A percentile compares a stretch with the other conserved stretches of the same genome.
These are phyloP conservation scores for Idaea biselata DNA, from an alignment of 2,888 invertebrate species.

Conservation along the genomic window DNA sequence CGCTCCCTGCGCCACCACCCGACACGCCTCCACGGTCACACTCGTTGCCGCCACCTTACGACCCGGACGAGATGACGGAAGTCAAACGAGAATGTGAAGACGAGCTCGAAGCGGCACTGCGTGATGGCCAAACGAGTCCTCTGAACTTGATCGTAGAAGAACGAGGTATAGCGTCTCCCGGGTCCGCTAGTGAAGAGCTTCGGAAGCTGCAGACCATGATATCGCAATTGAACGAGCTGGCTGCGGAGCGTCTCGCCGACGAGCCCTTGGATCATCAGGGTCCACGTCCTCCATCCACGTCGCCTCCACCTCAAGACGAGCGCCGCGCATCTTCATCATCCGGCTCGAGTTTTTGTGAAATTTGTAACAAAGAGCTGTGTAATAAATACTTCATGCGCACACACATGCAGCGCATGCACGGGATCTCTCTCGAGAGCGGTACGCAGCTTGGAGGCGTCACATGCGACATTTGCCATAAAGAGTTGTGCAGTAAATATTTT, in stretches of 20 bases:
- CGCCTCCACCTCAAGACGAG: conserved; percentile 68
- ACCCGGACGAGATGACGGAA: conserved; percentile 59
- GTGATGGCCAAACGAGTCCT: conserved; percentile 86
- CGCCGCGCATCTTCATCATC: conserved; percentile 82
- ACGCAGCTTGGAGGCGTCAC: conserved; percentile 96
- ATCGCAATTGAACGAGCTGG: conserved; percentile 90
- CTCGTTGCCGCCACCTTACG: conserved; percentile 59
- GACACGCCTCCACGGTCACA: conserved; percentile 79
- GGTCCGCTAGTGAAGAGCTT: conserved; percentile 89
- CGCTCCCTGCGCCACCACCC: conserved; percentile 86
- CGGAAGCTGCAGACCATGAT: conserved; percentile 95
- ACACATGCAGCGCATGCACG: conserved; percentile 99
- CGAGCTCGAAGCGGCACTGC: conserved; percentile 66
- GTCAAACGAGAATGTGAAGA: conserved; percentile 80
- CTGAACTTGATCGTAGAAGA: conserved; percentile 88
- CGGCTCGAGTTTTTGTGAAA: conserved; percentile 95
- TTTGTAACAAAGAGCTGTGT: conserved; percentile 98
- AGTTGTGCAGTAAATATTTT: conserved; percentile 98
- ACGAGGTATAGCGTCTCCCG: conserved; percentile 79
- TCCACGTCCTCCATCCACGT: conserved; percentile 61
- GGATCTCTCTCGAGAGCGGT: conserved; percentile 95
- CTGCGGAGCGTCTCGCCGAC: conserved; percentile 76
- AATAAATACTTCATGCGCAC: conserved; percentile 99
- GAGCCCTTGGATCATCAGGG: conserved; percentile 53
- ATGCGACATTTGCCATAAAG: conserved; percentile 98